Evolutionary conservation across 37 sponge, comb jelly and placozoan species (phyloP).

Genomic region (Hexactinellida sp.): DNA sequence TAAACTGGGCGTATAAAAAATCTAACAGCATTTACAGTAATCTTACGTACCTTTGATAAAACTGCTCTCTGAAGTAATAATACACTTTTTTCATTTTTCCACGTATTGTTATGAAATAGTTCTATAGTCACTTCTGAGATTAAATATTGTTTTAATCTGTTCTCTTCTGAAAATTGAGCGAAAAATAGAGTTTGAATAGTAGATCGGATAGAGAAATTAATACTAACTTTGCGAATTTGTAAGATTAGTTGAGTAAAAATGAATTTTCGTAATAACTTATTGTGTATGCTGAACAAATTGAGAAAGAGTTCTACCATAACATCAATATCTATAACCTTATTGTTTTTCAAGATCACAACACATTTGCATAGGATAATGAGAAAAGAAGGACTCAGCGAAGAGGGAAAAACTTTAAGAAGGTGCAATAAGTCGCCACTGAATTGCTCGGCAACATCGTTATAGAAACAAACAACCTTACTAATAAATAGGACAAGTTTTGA

Average conservation of each 20-base stretch:
- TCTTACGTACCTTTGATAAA: background rate
- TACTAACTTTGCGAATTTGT: background rate
- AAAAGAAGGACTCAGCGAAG: background rate
- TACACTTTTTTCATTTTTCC: background rate
- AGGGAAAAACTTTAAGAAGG: background rate
- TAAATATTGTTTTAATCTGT: background rate
- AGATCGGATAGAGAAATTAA: background rate
- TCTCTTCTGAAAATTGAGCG: background rate
- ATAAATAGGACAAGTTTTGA: background rate
- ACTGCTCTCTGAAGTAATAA: background rate
- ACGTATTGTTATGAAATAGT: background rate
- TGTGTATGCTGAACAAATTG: background rate
- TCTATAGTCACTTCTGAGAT: background rate
- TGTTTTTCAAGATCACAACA: background rate
- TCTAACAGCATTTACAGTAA: background rate
- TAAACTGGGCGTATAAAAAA: slow-evolving; percentile 1
- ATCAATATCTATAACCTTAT: background rate
- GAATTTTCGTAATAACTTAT: background rate
- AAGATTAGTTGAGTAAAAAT: background rate
- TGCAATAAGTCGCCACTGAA: background rate
- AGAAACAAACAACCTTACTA: background rate
- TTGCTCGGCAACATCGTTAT: background rate
- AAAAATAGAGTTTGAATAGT: background rate
- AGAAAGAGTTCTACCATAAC: background rate
- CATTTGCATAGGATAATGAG: background rate